These are phyloP conservation scores for Graphium colonna DNA, from an alignment of 2,888 invertebrate species.

Conservation along the genomic window DNA sequence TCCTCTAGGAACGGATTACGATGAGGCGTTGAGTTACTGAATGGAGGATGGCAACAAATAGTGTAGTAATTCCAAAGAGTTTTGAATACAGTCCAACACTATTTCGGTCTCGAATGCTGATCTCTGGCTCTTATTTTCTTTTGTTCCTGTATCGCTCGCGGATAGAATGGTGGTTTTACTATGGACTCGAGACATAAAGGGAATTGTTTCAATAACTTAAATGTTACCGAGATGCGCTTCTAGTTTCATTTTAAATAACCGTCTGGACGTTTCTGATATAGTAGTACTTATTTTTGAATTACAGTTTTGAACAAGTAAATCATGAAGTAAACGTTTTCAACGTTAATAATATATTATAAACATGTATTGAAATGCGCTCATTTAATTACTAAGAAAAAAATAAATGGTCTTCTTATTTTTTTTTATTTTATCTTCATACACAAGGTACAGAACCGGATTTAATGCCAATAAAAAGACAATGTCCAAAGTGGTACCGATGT, in stretches of 20 bases:
- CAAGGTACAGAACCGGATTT: too few relatives aligned
- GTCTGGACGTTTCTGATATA: not conserved
- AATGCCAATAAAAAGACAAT: too few relatives aligned
- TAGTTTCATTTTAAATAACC: slow-evolving; percentile 5
- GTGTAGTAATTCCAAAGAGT: slow-evolving; percentile 75
- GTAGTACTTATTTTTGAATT: not conserved
- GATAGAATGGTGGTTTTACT: slow-evolving; percentile 47
- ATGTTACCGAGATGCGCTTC: slow-evolving; percentile 13
- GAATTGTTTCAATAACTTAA: slow-evolving; percentile 32
- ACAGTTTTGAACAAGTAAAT: too few relatives aligned
- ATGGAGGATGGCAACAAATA: slow-evolving; percentile 72
- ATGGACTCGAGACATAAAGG: slow-evolving; percentile 30
- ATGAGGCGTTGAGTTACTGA: slow-evolving; percentile 71
- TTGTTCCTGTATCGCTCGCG: slow-evolving; percentile 49
- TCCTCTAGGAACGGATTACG: slow-evolving; percentile 62
- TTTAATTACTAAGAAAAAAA: too few relatives aligned
- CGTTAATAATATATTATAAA: too few relatives aligned
- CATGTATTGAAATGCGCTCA: too few relatives aligned
- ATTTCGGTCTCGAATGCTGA: slow-evolving; percentile 71
- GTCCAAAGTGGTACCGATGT: too few relatives aligned
- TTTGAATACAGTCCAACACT: slow-evolving; percentile 78
- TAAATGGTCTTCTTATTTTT: too few relatives aligned
- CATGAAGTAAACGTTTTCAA: too few relatives aligned
- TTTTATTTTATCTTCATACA: too few relatives aligned
- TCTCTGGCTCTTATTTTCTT: slow-evolving; percentile 66